Conservation (phyloP, 2,888 invertebrate genomes). For the Sipha maydis region DNA sequence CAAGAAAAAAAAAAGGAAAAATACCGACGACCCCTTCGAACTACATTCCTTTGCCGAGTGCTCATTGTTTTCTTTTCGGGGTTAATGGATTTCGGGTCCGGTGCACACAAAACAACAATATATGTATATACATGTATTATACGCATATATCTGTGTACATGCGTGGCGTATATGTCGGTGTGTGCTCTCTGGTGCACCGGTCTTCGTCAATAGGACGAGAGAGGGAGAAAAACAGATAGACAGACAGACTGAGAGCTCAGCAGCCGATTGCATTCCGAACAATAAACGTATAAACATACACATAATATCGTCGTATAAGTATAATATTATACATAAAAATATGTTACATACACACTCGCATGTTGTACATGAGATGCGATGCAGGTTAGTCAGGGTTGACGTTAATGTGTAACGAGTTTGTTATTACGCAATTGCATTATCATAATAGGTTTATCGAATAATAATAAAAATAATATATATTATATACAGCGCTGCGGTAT, state of each 20-base stretch:
- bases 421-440: constrained; percentile 43
- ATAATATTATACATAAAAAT: not conserved
- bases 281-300: not conserved
- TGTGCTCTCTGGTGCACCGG: constrained; percentile 7
- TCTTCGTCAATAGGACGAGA: no score
- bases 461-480: not conserved
- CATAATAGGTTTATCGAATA: constrained; percentile 37
- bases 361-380: no score
- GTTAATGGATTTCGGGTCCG: constrained; percentile 62
- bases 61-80: constrained; percentile 62
- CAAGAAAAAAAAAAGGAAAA: not conserved
- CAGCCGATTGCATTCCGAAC: constrained; percentile 56
- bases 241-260: not conserved
- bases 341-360: not conserved
- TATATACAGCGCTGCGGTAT: not conserved
- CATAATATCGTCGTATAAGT: no score
- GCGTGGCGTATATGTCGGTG: not conserved
- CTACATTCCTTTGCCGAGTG: constrained; percentile 56
- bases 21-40: constrained; percentile 59
- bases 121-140: not conserved
- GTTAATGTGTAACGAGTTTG: constrained; percentile 45
- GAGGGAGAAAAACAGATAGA: not conserved
- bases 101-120: constrained; percentile 14
- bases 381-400: constrained; percentile 5
- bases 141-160: not conserved